phyloP scores from a whole-genome alignment of 2,113 vertebrate species.

The Petrocephalus microphthalmus region DNA sequence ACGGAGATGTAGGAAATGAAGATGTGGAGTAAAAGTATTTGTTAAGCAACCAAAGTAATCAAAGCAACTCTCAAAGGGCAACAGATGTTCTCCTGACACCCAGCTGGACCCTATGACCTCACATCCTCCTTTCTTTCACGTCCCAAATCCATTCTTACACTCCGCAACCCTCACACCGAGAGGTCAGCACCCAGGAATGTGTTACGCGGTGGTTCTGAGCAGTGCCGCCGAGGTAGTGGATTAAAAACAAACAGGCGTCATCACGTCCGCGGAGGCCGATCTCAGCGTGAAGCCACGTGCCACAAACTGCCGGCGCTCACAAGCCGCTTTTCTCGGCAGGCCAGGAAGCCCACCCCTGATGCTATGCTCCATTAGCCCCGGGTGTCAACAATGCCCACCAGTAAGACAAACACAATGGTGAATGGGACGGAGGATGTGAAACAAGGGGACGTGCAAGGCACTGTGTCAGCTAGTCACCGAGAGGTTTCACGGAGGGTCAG shows the following conservation, averaged over 20 bases:
- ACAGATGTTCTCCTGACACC: constrained; percentile 6
- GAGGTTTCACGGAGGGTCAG: neutral
- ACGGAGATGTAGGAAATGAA: neutral
- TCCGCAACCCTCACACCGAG: neutral
- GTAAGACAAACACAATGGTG: constrained; percentile 15
- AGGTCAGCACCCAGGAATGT: constrained; percentile 18
- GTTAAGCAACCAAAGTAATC: constrained; percentile 3
- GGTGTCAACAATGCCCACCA: neutral
- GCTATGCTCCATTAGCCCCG: neutral
- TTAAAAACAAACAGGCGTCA: constrained; percentile 16
- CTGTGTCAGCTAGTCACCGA: neutral
- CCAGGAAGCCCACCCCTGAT: neutral
- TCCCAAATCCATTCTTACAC: constrained; percentile 6
- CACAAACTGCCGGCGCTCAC: neutral
- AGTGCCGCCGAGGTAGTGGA: neutral
- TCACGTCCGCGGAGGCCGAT: neutral
- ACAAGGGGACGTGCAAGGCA: neutral
- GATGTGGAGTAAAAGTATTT: neutral
- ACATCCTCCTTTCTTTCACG: neutral
- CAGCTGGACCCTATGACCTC: constrained; percentile 10
- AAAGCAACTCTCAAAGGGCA: neutral
- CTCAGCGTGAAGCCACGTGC: neutral
- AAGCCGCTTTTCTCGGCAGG: neutral
- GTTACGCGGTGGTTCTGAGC: neutral
- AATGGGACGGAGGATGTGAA: neutral